Conservation (phyloP, 2,888 invertebrate species). For the Acleris sparsana region DNA sequence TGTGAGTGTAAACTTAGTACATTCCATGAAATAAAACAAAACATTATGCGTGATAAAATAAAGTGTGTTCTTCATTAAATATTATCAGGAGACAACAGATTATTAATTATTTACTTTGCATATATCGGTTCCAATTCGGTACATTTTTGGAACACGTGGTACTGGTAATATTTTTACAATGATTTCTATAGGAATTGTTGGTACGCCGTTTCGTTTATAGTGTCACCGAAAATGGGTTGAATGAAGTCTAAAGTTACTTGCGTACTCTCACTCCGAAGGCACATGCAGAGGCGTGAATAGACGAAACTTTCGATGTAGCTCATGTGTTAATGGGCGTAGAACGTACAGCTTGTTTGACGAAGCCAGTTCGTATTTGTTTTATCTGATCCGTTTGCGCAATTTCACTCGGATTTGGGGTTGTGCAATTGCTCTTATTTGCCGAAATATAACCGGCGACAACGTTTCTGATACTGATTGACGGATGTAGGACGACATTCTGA, state of each 20-base stretch:
- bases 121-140: too few species aligned
- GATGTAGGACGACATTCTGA: conserved; percentile 24
- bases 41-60: too few species aligned
- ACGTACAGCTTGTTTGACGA: conserved; percentile 21
- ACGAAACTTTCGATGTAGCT: conserved; percentile 6
- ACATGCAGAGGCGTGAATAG: conserved; percentile 8
- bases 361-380: conserved; percentile 19
- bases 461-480: conserved; percentile 25
- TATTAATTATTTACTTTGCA: too few species aligned
- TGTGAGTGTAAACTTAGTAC: too few species aligned
- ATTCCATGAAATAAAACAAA: too few species aligned
- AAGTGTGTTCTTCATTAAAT: too few species aligned
- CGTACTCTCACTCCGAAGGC: neutral
- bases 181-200: too few species aligned
- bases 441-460: conserved; percentile 28
- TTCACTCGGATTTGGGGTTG: conserved; percentile 8
- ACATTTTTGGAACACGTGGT: too few species aligned
- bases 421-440: conserved; percentile 22
- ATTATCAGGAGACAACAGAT: too few species aligned
- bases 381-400: conserved; percentile 29
- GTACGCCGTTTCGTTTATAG: too few species aligned
- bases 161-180: too few species aligned
- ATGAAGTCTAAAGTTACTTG: neutral
- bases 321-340: conserved; percentile 20
- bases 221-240: too few species aligned